Base-by-base conservation (phyloP, 2,797 vertebrate species). In the Siniperca obscura region DNA sequence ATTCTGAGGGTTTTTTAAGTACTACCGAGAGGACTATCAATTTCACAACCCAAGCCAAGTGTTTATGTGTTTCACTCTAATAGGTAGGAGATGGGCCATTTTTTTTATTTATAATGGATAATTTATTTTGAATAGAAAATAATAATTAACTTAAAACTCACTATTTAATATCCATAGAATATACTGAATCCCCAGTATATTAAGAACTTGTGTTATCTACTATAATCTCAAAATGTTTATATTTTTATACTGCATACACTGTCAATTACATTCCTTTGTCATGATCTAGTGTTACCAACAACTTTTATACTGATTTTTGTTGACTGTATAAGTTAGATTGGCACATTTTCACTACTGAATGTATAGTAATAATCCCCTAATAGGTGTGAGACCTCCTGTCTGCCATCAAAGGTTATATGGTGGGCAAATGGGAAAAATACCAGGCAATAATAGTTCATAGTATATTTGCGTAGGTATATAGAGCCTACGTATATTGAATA, bases 301-400 rank as follows among this genome's bases (percentile, higher is more conserved):
- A 55, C 59, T 17, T 81, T 74, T 64, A 21, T 53, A 52, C 36
- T 25, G 25, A 52, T 62, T 73, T 71, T 55, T 65, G 66, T 17
- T 27, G 27, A 74, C 66, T 25, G 22, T n/a, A 65, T 65, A 48
- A 14, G 76, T 56, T 80, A 80, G 70, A 42, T 12, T 42, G 40
- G 40, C 10, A 42, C 40, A 42, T 42, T 11, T 42, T 42, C 40
- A 42, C 40, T 12, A 42, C 40, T 10, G 1, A 42, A 42, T 42
- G 9, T 42, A 42, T 42, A 42, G 40, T 42, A 42, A 42, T 42
- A 42, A 42, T 42, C 11, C 55, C 55, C 40, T 42, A 12, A 42
- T 42, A 42, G 12, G 40, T 42, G 40, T 42, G 40, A 42, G 40
- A 42, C 11, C 40, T 42, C 40, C 40, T 42, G 10, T 42, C 11